Percentiles rank a stretch among this genome's conserved stretches.
These are phyloP conservation scores for Drosophila flavopinicola DNA, from an alignment of 2,888 invertebrate species.

Conservation along the genomic window DNA sequence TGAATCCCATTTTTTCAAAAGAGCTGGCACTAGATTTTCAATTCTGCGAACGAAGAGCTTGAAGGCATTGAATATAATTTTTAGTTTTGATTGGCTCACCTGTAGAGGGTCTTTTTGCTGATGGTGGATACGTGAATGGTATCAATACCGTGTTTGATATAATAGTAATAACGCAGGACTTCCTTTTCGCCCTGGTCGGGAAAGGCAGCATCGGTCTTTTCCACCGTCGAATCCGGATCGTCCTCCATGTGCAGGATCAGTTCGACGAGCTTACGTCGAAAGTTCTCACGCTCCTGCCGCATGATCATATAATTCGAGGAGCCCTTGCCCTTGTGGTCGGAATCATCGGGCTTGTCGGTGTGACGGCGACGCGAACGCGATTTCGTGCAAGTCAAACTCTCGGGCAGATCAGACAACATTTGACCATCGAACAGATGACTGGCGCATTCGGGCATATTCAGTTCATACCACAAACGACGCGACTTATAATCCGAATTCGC, in stretches of 20 bases:
- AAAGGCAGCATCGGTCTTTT: slow-evolving; percentile 77
- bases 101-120: slow-evolving; percentile 89
- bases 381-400: slow-evolving; percentile 85
- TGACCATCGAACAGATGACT: slow-evolving; percentile 81
- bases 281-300: slow-evolving; percentile 91
- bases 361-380: slow-evolving; percentile 18
- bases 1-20: slow-evolving; percentile 87
- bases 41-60: slow-evolving; percentile 85
- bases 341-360: slow-evolving; percentile 72
- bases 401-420: slow-evolving; percentile 87
- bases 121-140: slow-evolving; percentile 95
- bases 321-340: slow-evolving; percentile 84
- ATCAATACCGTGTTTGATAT: slow-evolving; percentile 95
- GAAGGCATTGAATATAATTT: too few species aligned
- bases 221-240: slow-evolving; percentile 73
- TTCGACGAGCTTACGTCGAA: slow-evolving; percentile 91
- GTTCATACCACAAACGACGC: slow-evolving; percentile 82
- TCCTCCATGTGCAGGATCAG: slow-evolving; percentile 87
- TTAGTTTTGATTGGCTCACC: slow-evolving; percentile 83
- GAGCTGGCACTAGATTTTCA: slow-evolving; percentile 87
- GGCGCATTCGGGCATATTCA: slow-evolving; percentile 83
- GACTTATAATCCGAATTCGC: slow-evolving; percentile 83
- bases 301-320: slow-evolving; percentile 87
- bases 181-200: slow-evolving; percentile 89
- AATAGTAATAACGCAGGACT: slow-evolving; percentile 93